Conservation (phyloP, 1,140 invertebrate genomes). For the Drosophila azteca region DNA sequence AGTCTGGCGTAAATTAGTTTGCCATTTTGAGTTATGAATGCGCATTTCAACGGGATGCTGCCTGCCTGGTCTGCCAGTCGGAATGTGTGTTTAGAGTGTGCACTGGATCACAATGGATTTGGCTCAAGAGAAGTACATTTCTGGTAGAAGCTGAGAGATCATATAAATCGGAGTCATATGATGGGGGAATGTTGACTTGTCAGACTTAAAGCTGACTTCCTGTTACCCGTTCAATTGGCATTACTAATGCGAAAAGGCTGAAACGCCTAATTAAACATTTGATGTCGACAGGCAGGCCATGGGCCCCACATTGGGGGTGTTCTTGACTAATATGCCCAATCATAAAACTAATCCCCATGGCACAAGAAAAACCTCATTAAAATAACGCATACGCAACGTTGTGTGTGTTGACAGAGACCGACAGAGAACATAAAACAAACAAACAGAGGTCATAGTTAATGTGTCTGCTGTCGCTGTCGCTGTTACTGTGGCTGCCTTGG, state of each 20-base stretch:
- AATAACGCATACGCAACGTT: constrained; percentile 75
- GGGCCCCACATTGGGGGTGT: neutral
- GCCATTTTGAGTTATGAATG: constrained; percentile 82
- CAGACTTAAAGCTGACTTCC: neutral
- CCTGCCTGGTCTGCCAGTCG: neutral
- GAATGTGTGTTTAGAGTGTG: constrained; percentile 12
- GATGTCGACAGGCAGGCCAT: constrained; percentile 18
- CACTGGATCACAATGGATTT: constrained; percentile 62
- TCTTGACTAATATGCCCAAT: constrained; percentile 70
- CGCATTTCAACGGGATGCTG: constrained; percentile 60
- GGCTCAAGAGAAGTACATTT: neutral
- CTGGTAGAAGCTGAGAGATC: no score
- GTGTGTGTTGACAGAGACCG: constrained; percentile 21
- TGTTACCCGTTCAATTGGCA: constrained; percentile 3
- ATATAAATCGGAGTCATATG: neutral
- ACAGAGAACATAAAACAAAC: constrained; percentile 43
- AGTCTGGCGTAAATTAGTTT: constrained; percentile 81
- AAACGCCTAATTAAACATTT: constrained; percentile 62
- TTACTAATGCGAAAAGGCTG: constrained; percentile 23
- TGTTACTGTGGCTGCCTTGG: constrained; percentile 1
- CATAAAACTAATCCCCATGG: constrained; percentile 76
- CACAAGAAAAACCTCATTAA: constrained; percentile 72
- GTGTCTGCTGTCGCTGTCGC: constrained; percentile 33
- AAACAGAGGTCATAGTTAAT: constrained; percentile 52
- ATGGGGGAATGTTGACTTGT: neutral